phyloP scores from a whole-genome alignment of 2,797 vertebrate genomes.

The Lateolabrax maculatus region DNA sequence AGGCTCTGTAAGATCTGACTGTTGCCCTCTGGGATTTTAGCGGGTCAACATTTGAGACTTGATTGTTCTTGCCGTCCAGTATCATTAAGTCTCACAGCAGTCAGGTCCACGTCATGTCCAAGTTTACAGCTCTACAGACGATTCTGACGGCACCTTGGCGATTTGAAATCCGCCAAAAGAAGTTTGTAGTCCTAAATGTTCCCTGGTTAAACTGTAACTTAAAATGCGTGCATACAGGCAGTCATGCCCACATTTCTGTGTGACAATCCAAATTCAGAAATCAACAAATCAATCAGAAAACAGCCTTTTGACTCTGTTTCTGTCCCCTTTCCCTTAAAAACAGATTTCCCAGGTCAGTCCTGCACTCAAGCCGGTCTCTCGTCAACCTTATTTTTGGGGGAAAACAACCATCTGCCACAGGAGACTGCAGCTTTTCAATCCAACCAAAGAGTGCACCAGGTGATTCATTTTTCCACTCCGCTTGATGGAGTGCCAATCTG shows the following conservation, averaged over 20 bases:
- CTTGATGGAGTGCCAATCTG: conserved; percentile 70
- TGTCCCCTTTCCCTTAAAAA: neutral
- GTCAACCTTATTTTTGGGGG: conserved; percentile 6
- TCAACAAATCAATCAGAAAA: neutral
- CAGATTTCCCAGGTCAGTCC: neutral
- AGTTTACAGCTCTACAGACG: neutral
- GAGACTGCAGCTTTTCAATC: conserved; percentile 50
- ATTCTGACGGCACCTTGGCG: neutral
- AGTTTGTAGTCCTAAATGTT: no score
- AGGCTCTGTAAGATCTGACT: neutral
- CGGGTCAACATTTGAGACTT: neutral
- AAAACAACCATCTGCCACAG: conserved; percentile 36
- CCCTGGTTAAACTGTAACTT: neutral
- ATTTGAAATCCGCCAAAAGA: no score
- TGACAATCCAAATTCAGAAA: neutral
- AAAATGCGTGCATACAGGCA: neutral
- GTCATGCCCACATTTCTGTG: neutral
- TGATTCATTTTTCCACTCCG: conserved; percentile 60
- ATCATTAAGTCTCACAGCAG: neutral
- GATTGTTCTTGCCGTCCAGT: neutral
- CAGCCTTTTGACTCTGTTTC: neutral
- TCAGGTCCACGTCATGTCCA: neutral
- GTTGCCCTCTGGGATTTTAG: neutral
- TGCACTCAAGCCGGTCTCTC: neutral
- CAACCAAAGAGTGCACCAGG: conserved; percentile 43